Evolutionary conservation across 30 jellyfish, hydroid and myxozoan genomes (phyloP), one percentile per base, ranked within the genome.

Genomic region (Thelohanellus kitauei): DNA sequence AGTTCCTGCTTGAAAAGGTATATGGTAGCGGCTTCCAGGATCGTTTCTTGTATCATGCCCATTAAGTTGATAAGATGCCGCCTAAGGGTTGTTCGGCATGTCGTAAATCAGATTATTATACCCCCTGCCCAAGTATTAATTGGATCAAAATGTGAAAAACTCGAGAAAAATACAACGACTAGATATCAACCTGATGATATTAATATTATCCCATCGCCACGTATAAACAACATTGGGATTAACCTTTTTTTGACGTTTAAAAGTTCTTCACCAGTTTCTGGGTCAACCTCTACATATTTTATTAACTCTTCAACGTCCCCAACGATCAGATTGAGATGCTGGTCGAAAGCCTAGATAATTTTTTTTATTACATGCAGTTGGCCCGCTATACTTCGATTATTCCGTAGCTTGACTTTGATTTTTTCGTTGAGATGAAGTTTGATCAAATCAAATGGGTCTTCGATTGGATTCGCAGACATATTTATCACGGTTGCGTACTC

Each of bases 231-330:
- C 90, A 67, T 67, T 33, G 86, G 85, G 31, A 67, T 53, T 17
- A 33, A 46, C 17, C 90, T 46, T 39, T 60, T 67, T 40, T 60
- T 33, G 32, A 73, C 93, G 66, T 64, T 73, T 35, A 73, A 63
- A 0, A 73, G 63, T 42, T 73, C 93, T 44, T 73, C 93, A 22
- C 69, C 40, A 1, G 93, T 73, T 63, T 73, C 93, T 16, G 62
- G 87, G 43, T 73, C 93, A 19, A 73, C 53, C 58, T 73, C 93
- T 22, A 73, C 93, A 1, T 82, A 61, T 22, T 87, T 73, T 4
- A 73, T 51, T 23, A 61, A 45, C 44, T 73, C 93, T 39, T 73
- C 93, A 4, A 73, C 93, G 27, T 73, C 93, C 0, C 93, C 93
- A 56, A 73, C 87, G 22, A 73, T 61, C 93, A 73, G 62, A 52